Evolutionary conservation across 2,797 vertebrate genomes (phyloP), one percentile per base, ranked within the genome.

Genomic region (Acropternis orthonyx): DNA sequence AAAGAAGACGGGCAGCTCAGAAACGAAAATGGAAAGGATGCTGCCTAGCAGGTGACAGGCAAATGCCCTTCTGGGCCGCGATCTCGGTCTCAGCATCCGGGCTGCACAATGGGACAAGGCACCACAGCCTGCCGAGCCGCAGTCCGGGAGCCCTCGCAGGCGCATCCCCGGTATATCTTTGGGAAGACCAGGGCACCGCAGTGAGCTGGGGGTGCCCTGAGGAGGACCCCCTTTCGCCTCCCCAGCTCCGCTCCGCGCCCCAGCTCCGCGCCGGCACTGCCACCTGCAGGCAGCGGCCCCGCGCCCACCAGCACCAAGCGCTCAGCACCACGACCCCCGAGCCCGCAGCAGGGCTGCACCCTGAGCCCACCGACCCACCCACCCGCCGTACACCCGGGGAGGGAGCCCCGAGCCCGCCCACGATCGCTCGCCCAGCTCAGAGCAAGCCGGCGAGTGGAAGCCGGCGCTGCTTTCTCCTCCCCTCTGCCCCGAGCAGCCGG

Each of bases 281-380:
- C 96, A 91, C 4, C 96, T 96, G 85, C 93, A 95, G 95, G 94
- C 91, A 51, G 87, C 4, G 4, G 59, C 30, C 21, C 48, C 3
- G 1, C 19, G 11, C 7, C 49, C 85, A 19, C 52, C 91, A 18
- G 79, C 88, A 7, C 41, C 5, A 3, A 28, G 30, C 0, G 9
- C 36, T 48, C 91, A 18, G 79, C 88, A 7, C 41, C 5, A 3
- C 24, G 1, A 51, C 23, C 5, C 23, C 22, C 1, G 9, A 19
- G 20, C 1, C 0, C 9, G 49, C 34, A 24, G 48, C 16, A 12
- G 12, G 14, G 30, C 65, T 37, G 61, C 32, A 6, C 14, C 10
- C 22, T 3, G 24, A 8, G 27, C 34, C 52, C 44, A 18, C 18
- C 1, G n/a, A n/a, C n/a, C n/a, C n/a, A n/a, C n/a, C n/a, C n/a